phyloP scores from a whole-genome alignment of 2,888 invertebrate genomes.

The Allophyes oxyacanthae region DNA sequence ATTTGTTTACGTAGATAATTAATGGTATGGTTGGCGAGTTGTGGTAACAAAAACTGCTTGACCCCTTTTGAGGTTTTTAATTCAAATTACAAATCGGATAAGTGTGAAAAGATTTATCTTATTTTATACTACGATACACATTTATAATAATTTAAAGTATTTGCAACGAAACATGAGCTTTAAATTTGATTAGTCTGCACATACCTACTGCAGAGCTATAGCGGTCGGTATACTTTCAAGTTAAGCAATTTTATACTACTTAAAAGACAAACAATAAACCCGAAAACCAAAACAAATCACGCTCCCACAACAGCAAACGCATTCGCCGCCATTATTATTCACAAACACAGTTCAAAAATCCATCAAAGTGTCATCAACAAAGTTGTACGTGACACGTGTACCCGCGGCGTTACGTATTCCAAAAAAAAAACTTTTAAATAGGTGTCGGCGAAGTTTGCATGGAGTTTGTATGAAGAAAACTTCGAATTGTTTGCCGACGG shows the following conservation, averaged over 20 bases:
- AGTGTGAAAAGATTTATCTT: too few relatives aligned
- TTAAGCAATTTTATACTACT: too few relatives aligned
- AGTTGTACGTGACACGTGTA: slow-evolving; percentile 71
- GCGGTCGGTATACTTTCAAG: too few relatives aligned
- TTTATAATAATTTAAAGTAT: too few relatives aligned
- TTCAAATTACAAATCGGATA: slow-evolving; percentile 14
- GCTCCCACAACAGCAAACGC: slow-evolving; percentile 9
- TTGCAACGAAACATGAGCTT: too few relatives aligned
- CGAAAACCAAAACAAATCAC: slow-evolving; percentile 20
- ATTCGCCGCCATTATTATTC: slow-evolving; percentile 61
- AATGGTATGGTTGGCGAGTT: slow-evolving; percentile 23
- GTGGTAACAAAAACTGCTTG: slow-evolving; percentile 6
- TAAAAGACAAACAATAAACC: too few relatives aligned
- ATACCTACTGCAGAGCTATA: too few relatives aligned
- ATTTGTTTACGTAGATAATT: slow-evolving; percentile 18
- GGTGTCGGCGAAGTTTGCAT: slow-evolving; percentile 64
- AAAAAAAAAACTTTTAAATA: slow-evolving; percentile 71
- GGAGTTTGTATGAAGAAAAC: slow-evolving; percentile 59
- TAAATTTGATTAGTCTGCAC: too few relatives aligned
- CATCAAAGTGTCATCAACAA: slow-evolving; percentile 81
- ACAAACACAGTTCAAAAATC: slow-evolving; percentile 71
- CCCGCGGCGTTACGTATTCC: slow-evolving; percentile 29
- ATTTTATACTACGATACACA: too few relatives aligned
- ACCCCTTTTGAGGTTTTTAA: slow-evolving; percentile 15
- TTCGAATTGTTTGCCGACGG: slow-evolving; percentile 54